Conservation (phyloP, 1,140 invertebrate species). For the Vanessa atalanta region DNA sequence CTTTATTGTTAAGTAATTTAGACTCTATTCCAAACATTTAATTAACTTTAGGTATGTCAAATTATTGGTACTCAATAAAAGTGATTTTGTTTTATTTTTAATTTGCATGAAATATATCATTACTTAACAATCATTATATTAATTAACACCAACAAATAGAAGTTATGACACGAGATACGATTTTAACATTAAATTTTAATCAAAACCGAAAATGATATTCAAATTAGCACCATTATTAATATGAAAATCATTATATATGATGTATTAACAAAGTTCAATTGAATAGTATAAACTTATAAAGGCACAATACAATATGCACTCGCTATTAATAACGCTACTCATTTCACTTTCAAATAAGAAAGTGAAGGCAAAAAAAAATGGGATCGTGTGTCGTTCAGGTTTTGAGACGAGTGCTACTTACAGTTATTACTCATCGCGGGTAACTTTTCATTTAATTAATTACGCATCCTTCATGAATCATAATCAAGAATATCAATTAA, state of each 20-base stretch:
- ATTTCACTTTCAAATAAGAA: conserved; percentile 46
- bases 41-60: neutral
- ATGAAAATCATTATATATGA: too few species aligned
- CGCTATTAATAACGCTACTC: neutral
- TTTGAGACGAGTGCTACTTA: conserved; percentile 17
- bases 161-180: neutral
- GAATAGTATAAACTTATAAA: neutral
- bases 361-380: conserved; percentile 43
- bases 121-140: neutral
- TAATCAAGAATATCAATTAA: too few species aligned
- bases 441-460: neutral
- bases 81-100: too few species aligned
- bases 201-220: neutral
- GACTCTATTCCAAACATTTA: conserved; percentile 1
- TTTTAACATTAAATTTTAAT: neutral
- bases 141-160: neutral
- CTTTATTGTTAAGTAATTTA: conserved; percentile 8
- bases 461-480: neutral
- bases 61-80: too few species aligned
- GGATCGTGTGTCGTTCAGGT: conserved; percentile 35
- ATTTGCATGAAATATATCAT: too few species aligned
- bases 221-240: too few species aligned
- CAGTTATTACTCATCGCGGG: conserved; percentile 20
- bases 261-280: too few species aligned
- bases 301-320: neutral